phyloP scores from a whole-genome alignment of 2,888 invertebrate species.

The Salticus scenicus region DNA sequence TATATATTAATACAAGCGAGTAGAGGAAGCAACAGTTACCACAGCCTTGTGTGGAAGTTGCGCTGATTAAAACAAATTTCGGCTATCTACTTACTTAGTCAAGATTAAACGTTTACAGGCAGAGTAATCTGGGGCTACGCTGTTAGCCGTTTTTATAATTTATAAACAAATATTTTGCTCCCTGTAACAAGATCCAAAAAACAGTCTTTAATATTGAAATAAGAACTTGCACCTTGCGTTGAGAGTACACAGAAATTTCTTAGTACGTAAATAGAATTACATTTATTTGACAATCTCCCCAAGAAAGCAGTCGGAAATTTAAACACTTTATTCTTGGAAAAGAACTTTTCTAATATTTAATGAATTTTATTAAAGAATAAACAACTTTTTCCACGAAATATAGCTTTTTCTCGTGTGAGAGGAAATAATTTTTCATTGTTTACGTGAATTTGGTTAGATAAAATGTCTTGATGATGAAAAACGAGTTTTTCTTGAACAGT shows the following conservation, averaged over 20 bases:
- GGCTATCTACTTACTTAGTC: background rate
- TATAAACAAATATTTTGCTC: background rate
- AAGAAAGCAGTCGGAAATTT: no score
- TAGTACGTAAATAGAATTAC: background rate
- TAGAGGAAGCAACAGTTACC: constrained; percentile 49
- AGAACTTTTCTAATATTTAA: no score
- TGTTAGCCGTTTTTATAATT: constrained; percentile 11
- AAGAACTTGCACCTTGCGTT: background rate
- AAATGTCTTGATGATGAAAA: no score
- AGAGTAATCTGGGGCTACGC: background rate
- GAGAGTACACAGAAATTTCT: background rate
- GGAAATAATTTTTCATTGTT: no score
- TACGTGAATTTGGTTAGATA: no score
- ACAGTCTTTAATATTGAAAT: background rate
- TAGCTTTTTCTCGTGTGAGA: no score
- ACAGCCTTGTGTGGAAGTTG: background rate
- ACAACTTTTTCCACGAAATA: no score
- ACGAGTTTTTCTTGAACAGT: no score
- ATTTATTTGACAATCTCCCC: background rate
- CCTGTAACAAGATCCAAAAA: background rate
- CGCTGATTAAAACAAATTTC: constrained; percentile 42
- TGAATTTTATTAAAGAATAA: no score
- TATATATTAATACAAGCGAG: constrained; percentile 61
- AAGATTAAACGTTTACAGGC: background rate
- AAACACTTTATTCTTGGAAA: no score